Percentiles rank a stretch among this genome's conserved stretches.
Evolutionary conservation across 1,140 invertebrate genomes (phyloP).

Genomic region (Brachystomella parvula): DNA sequence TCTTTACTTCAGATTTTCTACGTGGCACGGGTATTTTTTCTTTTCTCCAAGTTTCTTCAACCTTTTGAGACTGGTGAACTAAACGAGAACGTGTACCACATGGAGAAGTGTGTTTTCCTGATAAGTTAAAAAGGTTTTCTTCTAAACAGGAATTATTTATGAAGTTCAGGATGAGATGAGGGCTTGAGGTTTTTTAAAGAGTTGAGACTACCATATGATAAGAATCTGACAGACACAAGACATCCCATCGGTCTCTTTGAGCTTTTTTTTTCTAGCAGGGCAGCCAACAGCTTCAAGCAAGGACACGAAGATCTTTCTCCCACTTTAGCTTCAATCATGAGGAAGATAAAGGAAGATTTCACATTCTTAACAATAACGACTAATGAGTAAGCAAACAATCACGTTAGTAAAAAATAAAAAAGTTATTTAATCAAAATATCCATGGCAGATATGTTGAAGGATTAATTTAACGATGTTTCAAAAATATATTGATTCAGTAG

Average conservation of each 20-base stretch:
- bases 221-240: constrained; percentile 8
- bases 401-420: too few relatives aligned
- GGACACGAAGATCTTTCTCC: not conserved
- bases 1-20: too few relatives aligned
- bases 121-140: constrained; percentile 3
- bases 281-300: not conserved
- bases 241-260: constrained; percentile 6
- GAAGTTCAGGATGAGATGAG: too few relatives aligned
- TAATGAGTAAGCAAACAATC: too few relatives aligned
- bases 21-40: too few relatives aligned
- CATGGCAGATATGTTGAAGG: too few relatives aligned
- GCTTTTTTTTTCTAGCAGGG: not conserved
- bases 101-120: not conserved
- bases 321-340: not conserved
- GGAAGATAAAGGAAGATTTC: not conserved
- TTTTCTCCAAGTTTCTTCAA: too few relatives aligned
- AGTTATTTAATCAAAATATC: too few relatives aligned
- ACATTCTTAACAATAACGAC: not conserved
- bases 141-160: constrained; percentile 9
- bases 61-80: too few relatives aligned
- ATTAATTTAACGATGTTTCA: too few relatives aligned
- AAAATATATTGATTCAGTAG: too few relatives aligned
- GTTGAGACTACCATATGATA: constrained; percentile 1
- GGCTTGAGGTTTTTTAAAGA: not conserved
- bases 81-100: not conserved